Evolutionary conservation across 2,888 invertebrate genomes (phyloP), one percentile per base, ranked within the genome.

Genomic region (Scaptodrosophila latifasciaeformis): DNA sequence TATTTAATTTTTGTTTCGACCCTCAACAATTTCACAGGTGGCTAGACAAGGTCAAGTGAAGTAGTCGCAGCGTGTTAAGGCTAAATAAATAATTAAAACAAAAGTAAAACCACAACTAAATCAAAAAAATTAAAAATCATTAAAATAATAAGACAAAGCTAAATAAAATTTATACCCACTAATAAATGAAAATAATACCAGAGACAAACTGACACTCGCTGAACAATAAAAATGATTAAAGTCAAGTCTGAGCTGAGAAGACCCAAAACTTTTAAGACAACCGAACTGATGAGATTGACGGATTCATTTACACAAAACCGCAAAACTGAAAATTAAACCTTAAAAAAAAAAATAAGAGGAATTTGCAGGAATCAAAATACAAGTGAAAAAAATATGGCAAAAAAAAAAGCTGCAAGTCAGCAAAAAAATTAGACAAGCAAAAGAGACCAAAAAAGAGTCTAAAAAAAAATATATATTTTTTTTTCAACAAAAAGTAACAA

Each of bases 231-330:
- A n/a, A n/a, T n/a, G n/a, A n/a, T n/a, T n/a, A 49, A 30, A 27
- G 21, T 45, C n/a, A n/a, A 58, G 27, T 49, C 58, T 40, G 58
- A 29, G 18, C 12, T 34, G 61, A 21, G 10, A 13, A n/a, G n/a
- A n/a, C n/a, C n/a, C n/a, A n/a, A n/a, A n/a, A n/a, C n/a, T n/a
- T 40, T 21, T 40, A 9, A 21, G 1, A 6, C 13, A 10, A 52
- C 61, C 47, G 53, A 59, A 59, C 47, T 53, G 29, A 19, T 49
- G 6, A 18, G 17, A n/a, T 40, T 18, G 45, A n/a, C 42, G 42
- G 12, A 5, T 42, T 42, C 24, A 29, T 44, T 44, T 27, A 13
- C 24, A 37, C 31, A 15, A 50, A 54, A 60, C 77, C 74, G 59
- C 74, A 72, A 43, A 49, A 17, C 29, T 24, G 27, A 6, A 24